These are phyloP conservation scores for Eristalinus sepulchralis DNA, from an alignment of 2,888 invertebrate species.

Conservation along the genomic window DNA sequence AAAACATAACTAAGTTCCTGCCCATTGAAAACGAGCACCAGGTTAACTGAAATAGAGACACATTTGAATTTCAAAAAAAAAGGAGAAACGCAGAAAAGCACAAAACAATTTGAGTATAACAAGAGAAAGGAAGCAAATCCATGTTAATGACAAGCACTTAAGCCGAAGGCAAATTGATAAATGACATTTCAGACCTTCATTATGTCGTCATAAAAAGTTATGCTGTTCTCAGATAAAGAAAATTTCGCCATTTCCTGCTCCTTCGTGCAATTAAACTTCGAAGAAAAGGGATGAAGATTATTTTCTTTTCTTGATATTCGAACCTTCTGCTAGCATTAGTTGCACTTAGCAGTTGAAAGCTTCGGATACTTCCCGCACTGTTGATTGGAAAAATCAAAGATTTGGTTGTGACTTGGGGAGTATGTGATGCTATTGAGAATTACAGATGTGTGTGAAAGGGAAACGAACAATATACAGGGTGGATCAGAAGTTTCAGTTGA, in stretches of 20 bases:
- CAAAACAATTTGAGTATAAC: not conserved
- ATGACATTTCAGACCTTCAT: constrained; percentile 41
- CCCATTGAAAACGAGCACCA: constrained; percentile 10
- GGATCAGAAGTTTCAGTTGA: no score
- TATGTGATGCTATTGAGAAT: not conserved
- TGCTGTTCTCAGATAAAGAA: constrained; percentile 1
- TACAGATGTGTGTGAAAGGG: no score
- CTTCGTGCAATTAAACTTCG: constrained; percentile 2
- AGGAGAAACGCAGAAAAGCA: not conserved
- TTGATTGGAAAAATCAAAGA: not conserved
- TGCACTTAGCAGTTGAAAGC: not conserved
- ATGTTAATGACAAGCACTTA: constrained; percentile 43
- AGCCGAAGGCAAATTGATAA: constrained; percentile 44
- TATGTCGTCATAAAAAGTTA: constrained; percentile 32
- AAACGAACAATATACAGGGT: no score
- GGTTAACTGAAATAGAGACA: not conserved
- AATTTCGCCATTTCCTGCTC: not conserved
- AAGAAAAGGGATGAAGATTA: not conserved
- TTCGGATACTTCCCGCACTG: not conserved
- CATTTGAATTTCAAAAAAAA: not conserved
- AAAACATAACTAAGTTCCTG: constrained; percentile 14
- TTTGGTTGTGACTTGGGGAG: not conserved
- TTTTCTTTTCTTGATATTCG: not conserved
- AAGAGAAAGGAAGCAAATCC: constrained; percentile 15
- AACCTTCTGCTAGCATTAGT: not conserved